Percentiles rank a stretch among this genome's conserved stretches.
phyloP scores from a whole-genome alignment of 2,888 invertebrate species.

The Mayetiola destructor region DNA sequence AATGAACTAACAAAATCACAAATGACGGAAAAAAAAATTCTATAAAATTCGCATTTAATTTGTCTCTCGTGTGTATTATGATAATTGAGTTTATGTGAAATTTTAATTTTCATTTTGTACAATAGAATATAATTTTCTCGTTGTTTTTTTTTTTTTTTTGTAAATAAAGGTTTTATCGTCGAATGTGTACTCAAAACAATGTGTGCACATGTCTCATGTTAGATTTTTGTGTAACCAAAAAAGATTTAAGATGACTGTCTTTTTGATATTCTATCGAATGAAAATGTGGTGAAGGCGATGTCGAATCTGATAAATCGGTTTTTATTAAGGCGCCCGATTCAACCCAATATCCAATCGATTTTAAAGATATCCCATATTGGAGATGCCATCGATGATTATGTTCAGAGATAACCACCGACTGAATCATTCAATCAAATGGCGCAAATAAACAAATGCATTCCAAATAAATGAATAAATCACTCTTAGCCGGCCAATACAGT shows the following conservation, averaged over 20 bases:
- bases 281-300: background rate
- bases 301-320: too few species aligned
- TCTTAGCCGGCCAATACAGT: too few species aligned
- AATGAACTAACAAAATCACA: background rate
- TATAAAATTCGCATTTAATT: too few species aligned
- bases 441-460: too few species aligned
- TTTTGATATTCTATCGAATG: background rate
- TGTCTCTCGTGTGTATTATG: background rate
- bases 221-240: background rate
- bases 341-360: too few species aligned
- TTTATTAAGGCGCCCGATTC: too few species aligned
- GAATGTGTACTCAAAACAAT: background rate
- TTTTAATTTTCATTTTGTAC: conserved; percentile 8
- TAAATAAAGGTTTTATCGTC: background rate
- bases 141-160: background rate
- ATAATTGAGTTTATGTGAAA: conserved; percentile 7
- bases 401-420: too few species aligned
- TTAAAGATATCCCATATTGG: too few species aligned
- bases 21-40: background rate
- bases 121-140: background rate
- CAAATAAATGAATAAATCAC: too few species aligned
- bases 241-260: background rate
- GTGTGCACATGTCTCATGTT: background rate
- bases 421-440: too few species aligned
- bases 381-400: too few species aligned